phyloP scores from a whole-genome alignment of 2,888 invertebrate species.

The Euplexia lucipara region DNA sequence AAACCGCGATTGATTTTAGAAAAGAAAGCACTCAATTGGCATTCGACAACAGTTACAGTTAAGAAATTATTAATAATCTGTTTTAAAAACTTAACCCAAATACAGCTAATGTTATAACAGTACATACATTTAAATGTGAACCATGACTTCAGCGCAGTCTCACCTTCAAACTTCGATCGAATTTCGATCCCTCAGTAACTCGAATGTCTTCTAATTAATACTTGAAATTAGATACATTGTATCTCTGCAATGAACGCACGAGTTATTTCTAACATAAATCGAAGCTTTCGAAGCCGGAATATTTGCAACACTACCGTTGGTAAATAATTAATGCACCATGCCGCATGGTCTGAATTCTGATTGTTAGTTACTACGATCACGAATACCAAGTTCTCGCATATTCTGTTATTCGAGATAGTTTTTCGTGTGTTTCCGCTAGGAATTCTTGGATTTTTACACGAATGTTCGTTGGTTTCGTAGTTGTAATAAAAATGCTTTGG shows the following conservation, averaged over 20 bases:
- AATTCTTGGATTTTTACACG: constrained; percentile 41
- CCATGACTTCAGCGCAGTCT: constrained; percentile 23
- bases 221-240: constrained; percentile 47
- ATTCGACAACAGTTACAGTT: not conserved
- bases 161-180: constrained; percentile 56
- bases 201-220: constrained; percentile 55
- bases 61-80: not conserved
- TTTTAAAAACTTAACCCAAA: constrained; percentile 11
- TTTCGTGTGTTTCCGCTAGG: constrained; percentile 46
- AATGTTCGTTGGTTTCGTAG: constrained; percentile 5
- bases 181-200: constrained; percentile 50
- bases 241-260: constrained; percentile 43
- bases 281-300: constrained; percentile 37
- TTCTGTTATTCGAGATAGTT: constrained; percentile 56
- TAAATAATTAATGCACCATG: constrained; percentile 59
- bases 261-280: not conserved
- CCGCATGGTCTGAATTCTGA: constrained; percentile 63
- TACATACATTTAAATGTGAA: constrained; percentile 25
- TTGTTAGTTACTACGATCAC: constrained; percentile 54
- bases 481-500: constrained; percentile 41
- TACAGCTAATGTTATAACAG: constrained; percentile 20
- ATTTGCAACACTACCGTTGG: constrained; percentile 61
- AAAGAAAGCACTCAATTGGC: not conserved
- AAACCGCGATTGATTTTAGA: not conserved
- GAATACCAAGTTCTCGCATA: constrained; percentile 42